Base-by-base conservation (phyloP, 1,140 invertebrate species). In the Adelges cooleyi region DNA sequence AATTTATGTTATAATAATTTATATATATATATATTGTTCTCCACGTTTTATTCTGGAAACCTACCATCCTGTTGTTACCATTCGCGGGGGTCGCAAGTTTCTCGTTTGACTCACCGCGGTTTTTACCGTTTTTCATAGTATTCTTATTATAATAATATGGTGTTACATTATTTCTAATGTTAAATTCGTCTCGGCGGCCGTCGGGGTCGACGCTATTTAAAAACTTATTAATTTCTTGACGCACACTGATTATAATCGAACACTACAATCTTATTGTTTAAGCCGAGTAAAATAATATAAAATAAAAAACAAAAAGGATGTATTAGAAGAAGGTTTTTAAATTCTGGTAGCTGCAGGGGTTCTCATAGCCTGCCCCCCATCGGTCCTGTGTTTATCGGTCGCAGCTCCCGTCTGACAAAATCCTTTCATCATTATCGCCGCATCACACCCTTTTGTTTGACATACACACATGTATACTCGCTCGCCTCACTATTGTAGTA, bases 371-470 rank as follows among this genome's bases (percentile, higher is more conserved):
- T 62, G 38, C 22, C 56, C 56, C 56, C 56, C 42, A 33, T 62
- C 42, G 56, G 56, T 62, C 42, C 40, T 62, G 56, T 62, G 56
- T 62, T 62, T 62, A 62, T 48, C 56, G 56, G 56, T 62, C 56
- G 56, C 56, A 62, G 56, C 56, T 62, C 56, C 56, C 56, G 56
- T 62, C 56, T 48, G 40, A 62, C 56, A 48, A 62, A 62, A 44
- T 62, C 56, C 56, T 62, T 62, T 62, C 56, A 62, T 62, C 56
- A 62, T 62, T 62, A 62, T 62, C 56, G 56, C 56, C 56, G 42
- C 56, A 62, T 62, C 56, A 62, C 56, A 62, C 56, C 56, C 56
- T 62, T 62, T 62, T 62, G 56, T 62, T 46, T 59, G 54, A 59
- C 29, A 27, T 20, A 8, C 27, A 22, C 33, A 54, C 33, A 36